A percentile compares a stretch with the other conserved stretches of the same genome.
Conservation (phyloP, 2,888 invertebrate species). For the Matsumyia berberina region DNA sequence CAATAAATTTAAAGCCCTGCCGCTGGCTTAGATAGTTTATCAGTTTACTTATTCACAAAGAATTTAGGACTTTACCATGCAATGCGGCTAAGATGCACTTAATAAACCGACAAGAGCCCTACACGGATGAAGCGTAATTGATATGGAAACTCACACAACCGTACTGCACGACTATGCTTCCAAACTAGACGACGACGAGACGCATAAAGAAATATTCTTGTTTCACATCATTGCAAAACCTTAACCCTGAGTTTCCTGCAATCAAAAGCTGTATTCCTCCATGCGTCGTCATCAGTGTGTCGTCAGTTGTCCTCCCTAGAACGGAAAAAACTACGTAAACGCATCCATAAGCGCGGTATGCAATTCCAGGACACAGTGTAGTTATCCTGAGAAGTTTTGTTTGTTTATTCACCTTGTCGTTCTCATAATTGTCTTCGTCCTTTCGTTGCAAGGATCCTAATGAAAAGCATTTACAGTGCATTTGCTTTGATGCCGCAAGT, state of each 20-base stretch:
- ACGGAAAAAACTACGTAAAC: conserved; percentile 48
- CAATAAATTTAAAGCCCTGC: neutral
- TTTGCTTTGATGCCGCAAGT: conserved; percentile 43
- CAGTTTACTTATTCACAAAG: conserved; percentile 29
- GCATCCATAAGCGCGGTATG: conserved; percentile 4
- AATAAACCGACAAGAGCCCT: neutral
- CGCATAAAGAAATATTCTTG: conserved; percentile 7
- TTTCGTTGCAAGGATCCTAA: conserved; percentile 34
- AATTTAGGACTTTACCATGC: neutral
- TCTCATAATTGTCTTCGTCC: conserved; percentile 27
- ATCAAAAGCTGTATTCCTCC: neutral
- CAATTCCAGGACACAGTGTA: neutral
- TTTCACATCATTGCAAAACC: neutral
- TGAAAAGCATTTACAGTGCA: conserved; percentile 67
- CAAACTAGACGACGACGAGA: conserved; percentile 14
- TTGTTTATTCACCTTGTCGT: conserved; percentile 41
- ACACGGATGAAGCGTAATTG: conserved; percentile 29
- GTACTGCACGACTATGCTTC: conserved; percentile 13
- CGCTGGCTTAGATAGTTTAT: conserved; percentile 2
- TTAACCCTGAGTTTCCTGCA: conserved; percentile 50
- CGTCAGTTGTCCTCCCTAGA: neutral
- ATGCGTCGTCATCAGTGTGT: neutral
- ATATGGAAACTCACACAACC: neutral
- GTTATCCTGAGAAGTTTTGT: conserved; percentile 18
- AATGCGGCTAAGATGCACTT: conserved; percentile 1